A percentile compares a stretch with the other conserved stretches of the same genome.
Evolutionary conservation across 1,140 invertebrate genomes (phyloP).

Genomic region (Leptinotarsa lineolata): DNA sequence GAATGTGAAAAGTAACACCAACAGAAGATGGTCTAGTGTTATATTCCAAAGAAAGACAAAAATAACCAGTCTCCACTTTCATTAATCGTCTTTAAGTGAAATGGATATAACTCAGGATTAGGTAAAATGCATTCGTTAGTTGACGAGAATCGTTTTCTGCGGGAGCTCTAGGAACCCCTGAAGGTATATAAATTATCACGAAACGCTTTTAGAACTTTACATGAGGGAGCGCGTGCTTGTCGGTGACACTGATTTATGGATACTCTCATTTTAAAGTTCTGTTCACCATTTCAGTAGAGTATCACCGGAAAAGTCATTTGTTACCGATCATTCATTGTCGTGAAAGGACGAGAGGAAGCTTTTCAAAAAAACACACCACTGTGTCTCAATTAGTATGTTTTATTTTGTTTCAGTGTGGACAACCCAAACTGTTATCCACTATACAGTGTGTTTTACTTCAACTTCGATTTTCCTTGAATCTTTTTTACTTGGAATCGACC

Average conservation of each 20-base stretch:
- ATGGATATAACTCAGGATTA: background rate
- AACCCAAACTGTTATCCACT: no score
- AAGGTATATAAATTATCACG: conserved; percentile 1
- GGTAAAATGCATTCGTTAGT: background rate
- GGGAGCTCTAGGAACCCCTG: background rate
- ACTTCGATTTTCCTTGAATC: no score
- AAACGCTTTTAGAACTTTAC: conserved; percentile 1
- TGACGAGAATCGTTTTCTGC: background rate
- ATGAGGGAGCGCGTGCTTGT: background rate
- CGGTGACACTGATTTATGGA: background rate
- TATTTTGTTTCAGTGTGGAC: no score
- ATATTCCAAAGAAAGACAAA: no score
- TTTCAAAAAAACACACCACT: no score
- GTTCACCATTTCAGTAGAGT: background rate
- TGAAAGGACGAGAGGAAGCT: background rate
- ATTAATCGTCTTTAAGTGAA: background rate
- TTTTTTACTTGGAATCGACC: no score
- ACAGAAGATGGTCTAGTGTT: no score
- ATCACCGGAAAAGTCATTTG: background rate
- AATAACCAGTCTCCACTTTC: background rate
- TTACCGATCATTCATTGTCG: background rate
- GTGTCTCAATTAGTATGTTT: no score
- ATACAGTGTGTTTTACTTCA: no score
- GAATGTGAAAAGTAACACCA: no score
- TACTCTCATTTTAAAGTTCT: background rate